A percentile compares a stretch with the other conserved stretches of the same genome.
These are phyloP conservation scores for Ormia ochracea DNA, from an alignment of 2,888 invertebrate genomes.

Conservation along the genomic window DNA sequence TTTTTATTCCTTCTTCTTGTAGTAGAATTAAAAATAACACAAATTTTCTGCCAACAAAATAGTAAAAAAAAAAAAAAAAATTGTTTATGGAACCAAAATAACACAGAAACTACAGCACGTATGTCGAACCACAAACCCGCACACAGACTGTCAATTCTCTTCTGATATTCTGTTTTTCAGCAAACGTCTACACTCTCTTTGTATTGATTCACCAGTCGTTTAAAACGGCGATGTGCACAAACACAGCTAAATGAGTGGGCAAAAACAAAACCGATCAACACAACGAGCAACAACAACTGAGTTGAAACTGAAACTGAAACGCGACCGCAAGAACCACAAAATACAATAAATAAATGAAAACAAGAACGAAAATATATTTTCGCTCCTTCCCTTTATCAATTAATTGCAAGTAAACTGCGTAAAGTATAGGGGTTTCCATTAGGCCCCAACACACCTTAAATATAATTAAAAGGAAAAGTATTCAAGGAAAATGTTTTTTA, in stretches of 20 bases:
- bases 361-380: constrained; percentile 3
- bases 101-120: constrained; percentile 28
- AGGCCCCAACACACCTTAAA: too few species aligned
- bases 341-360: constrained; percentile 14
- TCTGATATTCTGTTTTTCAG: constrained; percentile 48
- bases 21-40: neutral
- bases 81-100: constrained; percentile 15
- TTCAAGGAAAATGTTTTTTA: too few species aligned
- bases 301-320: constrained; percentile 37
- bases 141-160: constrained; percentile 53
- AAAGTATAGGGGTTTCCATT: too few species aligned
- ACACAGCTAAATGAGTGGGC: constrained; percentile 38
- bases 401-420: constrained; percentile 34
- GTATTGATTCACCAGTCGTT: neutral
- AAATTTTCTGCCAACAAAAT: constrained; percentile 15
- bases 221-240: neutral
- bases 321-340: constrained; percentile 50
- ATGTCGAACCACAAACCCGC: constrained; percentile 53
- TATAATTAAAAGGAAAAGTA: too few species aligned
- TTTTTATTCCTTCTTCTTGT: neutral
- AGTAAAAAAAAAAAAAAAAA: neutral
- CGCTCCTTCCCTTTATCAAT: constrained; percentile 30
- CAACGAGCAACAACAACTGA: neutral
- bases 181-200: constrained; percentile 14
- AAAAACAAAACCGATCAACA: constrained; percentile 11